These are phyloP conservation scores for Episyrphus balteatus DNA, from an alignment of 1,140 invertebrate species.

Conservation along the genomic window DNA sequence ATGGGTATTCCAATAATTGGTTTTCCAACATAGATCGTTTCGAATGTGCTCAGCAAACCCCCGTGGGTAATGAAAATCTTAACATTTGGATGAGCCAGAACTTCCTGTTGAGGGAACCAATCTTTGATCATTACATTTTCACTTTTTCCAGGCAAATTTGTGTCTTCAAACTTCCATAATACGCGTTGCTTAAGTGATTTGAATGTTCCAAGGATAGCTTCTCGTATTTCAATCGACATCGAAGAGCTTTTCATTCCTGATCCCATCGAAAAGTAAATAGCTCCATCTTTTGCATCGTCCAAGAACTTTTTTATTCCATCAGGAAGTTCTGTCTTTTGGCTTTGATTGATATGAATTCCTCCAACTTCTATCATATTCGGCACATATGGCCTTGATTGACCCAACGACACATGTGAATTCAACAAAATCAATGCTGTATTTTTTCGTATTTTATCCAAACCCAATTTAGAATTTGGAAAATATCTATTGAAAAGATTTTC, in stretches of 20 bases:
- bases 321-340: conserved; percentile 23
- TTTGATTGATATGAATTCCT: conserved; percentile 42
- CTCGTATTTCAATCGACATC: conserved; percentile 32
- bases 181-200: conserved; percentile 28
- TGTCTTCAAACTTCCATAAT: conserved; percentile 40
- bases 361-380: conserved; percentile 36
- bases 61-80: conserved; percentile 68
- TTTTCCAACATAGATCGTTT: conserved; percentile 63
- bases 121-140: conserved; percentile 52
- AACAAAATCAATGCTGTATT: conserved; percentile 38
- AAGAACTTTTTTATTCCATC: conserved; percentile 36
- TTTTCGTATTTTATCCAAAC: conserved; percentile 13
- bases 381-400: conserved; percentile 38
- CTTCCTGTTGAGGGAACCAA: conserved; percentile 71
- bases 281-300: conserved; percentile 45
- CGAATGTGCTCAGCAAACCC: conserved; percentile 63
- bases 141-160: conserved; percentile 18
- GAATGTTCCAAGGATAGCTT: conserved; percentile 9
- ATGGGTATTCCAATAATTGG: conserved; percentile 59
- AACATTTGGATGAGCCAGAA: conserved; percentile 60
- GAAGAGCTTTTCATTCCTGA: conserved; percentile 43
- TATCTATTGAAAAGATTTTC: conserved; percentile 22
- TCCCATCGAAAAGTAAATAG: conserved; percentile 53
- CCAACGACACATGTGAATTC: conserved; percentile 41
- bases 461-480: conserved; percentile 8